Conservation (phyloP, 2,797 vertebrate species). For the Streptopelia turtur region DNA sequence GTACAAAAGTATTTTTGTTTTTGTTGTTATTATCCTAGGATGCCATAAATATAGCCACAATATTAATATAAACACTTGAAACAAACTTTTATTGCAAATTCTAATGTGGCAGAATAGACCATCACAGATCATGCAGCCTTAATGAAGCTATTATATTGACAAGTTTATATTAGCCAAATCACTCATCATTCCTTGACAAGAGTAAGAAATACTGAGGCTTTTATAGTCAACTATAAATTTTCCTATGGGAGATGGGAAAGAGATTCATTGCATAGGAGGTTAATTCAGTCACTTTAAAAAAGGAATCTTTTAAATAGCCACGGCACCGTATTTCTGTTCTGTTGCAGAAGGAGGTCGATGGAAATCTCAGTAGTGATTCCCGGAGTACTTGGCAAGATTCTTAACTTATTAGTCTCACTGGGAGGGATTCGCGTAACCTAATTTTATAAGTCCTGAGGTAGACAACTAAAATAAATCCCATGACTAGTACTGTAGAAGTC, state of each 20-base stretch:
- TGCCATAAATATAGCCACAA: neutral
- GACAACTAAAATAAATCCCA: neutral
- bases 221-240: slow-evolving; percentile 25
- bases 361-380: slow-evolving; percentile 14
- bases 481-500: neutral
- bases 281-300: slow-evolving; percentile 20
- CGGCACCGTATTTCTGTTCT: neutral
- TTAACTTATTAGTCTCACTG: neutral
- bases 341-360: neutral
- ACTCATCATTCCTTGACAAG: slow-evolving; percentile 15
- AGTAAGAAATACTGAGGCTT: slow-evolving; percentile 24
- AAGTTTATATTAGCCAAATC: slow-evolving; percentile 31
- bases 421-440: neutral
- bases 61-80: neutral
- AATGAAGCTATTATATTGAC: neutral
- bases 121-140: neutral
- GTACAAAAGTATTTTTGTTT: neutral
- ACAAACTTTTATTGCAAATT: neutral
- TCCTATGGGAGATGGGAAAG: neutral
- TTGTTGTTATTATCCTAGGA: neutral
- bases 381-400: neutral
- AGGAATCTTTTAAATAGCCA: neutral
- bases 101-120: neutral
- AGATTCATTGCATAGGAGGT: slow-evolving; percentile 22
- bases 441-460: neutral